phyloP scores from a whole-genome alignment of 2,797 vertebrate species.

The Coregonus suidteri region DNA sequence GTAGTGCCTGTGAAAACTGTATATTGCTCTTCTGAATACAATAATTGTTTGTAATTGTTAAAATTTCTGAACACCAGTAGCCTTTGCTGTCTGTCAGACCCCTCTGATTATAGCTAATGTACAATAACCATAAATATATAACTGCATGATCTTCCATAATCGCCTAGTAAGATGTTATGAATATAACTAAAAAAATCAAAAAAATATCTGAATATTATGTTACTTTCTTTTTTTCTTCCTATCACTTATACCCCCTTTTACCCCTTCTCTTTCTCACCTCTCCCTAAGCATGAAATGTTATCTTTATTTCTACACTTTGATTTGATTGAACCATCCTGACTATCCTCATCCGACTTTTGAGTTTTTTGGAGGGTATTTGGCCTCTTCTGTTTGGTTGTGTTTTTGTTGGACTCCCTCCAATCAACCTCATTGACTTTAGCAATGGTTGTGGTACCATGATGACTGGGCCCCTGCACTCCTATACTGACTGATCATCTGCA shows the following conservation, averaged over 20 bases:
- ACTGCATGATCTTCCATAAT: constrained; percentile 96
- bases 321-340: not conserved
- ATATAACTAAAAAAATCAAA: constrained; percentile 78
- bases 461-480: constrained; percentile 24
- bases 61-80: constrained; percentile 95
- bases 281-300: constrained; percentile 40
- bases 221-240: constrained; percentile 66
- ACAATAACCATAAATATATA: constrained; percentile 92
- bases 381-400: not conserved
- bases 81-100: constrained; percentile 97
- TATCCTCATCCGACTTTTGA: constrained; percentile 24
- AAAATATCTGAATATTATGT: constrained; percentile 72
- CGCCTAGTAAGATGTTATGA: constrained; percentile 90
- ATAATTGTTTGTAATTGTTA: constrained; percentile 73
- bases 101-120: constrained; percentile 94
- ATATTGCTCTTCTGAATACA: constrained; percentile 90
- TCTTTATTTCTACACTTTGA: not conserved
- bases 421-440: constrained; percentile 16
- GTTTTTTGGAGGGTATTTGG: not conserved
- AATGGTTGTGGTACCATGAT: constrained; percentile 22
- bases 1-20: constrained; percentile 99
- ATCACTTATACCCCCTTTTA: not conserved
- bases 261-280: constrained; percentile 18
- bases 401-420: constrained; percentile 28
- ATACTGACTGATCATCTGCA: not conserved